Evolutionary conservation across 2,888 invertebrate genomes (phyloP).

Genomic region (Caenorhabditis imperialis): DNA sequence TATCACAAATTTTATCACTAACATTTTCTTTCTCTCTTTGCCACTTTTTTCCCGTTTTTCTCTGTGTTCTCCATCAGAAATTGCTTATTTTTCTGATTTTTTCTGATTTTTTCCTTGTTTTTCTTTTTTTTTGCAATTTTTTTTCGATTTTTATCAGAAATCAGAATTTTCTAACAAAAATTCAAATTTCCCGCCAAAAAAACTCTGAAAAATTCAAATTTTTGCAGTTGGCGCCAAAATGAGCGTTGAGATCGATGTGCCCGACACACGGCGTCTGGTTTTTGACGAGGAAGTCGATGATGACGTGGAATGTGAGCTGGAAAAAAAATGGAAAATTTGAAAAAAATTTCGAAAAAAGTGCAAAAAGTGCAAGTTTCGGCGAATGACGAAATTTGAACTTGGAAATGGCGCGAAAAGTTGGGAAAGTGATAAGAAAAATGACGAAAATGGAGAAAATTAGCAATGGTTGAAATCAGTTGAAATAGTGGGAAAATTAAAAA

Average conservation of each 20-base stretch:
- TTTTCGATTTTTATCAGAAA: background rate
- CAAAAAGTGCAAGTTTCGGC: constrained; percentile 14
- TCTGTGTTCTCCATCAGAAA: too few relatives aligned
- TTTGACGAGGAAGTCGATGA: background rate
- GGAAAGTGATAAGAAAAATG: constrained; percentile 5
- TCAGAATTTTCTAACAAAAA: too few relatives aligned
- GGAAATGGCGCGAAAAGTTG: constrained; percentile 13
- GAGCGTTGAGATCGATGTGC: constrained; percentile 7
- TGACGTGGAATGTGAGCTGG: background rate
- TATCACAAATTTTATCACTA: constrained; percentile 18
- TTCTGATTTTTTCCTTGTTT: constrained; percentile 1
- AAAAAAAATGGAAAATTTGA: background rate
- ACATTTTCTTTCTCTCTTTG: constrained; percentile 2
- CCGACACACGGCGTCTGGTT: constrained; percentile 15
- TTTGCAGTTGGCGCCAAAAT: too few relatives aligned
- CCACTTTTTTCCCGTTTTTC: background rate
- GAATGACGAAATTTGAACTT: constrained; percentile 11
- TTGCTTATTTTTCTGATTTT: too few relatives aligned
- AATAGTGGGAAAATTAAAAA: background rate
- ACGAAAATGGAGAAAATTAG: constrained; percentile 1
- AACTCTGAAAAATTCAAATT: too few relatives aligned
- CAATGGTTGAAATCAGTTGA: too few relatives aligned
- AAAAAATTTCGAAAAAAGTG: too few relatives aligned
- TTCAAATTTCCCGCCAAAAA: too few relatives aligned
- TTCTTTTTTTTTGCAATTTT: background rate